Conservation (phyloP, 2,888 invertebrate species). For the Dromius quadrimaculatus region DNA sequence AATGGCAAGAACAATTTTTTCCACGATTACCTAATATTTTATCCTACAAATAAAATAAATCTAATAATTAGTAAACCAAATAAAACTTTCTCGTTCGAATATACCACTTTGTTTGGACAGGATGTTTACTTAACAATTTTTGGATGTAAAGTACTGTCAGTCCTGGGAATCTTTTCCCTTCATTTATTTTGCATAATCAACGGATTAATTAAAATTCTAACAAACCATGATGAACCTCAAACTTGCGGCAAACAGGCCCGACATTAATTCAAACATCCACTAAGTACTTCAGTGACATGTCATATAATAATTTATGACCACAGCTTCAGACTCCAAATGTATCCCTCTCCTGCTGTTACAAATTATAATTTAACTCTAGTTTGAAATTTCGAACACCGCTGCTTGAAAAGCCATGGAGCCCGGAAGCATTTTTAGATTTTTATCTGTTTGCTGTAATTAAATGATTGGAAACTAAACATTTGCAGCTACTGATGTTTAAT, state of each 20-base stretch:
- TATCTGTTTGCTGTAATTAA: constrained; percentile 29
- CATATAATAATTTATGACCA: neutral
- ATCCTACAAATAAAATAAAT: no score
- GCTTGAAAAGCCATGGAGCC: neutral
- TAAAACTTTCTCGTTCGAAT: no score
- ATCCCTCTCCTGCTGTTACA: neutral
- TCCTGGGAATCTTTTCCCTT: no score
- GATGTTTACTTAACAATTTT: no score
- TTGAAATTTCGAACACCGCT: neutral
- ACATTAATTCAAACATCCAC: constrained; percentile 6
- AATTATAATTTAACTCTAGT: constrained; percentile 32
- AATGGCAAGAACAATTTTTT: no score
- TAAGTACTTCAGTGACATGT: neutral
- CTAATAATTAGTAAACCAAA: no score
- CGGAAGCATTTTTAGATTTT: constrained; percentile 19
- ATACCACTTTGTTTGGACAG: no score
- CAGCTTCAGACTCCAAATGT: neutral
- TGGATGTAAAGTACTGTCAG: no score
- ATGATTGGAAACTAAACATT: constrained; percentile 32
- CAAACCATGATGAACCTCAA: neutral
- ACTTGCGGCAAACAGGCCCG: neutral
- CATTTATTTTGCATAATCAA: neutral
- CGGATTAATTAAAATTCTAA: neutral
- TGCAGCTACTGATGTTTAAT: constrained; percentile 22
- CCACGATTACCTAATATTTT: no score